A percentile compares a stretch with the other conserved stretches of the same genome.
Evolutionary conservation across 2,797 vertebrate genomes (phyloP).

Genomic region (Coilia nasus): DNA sequence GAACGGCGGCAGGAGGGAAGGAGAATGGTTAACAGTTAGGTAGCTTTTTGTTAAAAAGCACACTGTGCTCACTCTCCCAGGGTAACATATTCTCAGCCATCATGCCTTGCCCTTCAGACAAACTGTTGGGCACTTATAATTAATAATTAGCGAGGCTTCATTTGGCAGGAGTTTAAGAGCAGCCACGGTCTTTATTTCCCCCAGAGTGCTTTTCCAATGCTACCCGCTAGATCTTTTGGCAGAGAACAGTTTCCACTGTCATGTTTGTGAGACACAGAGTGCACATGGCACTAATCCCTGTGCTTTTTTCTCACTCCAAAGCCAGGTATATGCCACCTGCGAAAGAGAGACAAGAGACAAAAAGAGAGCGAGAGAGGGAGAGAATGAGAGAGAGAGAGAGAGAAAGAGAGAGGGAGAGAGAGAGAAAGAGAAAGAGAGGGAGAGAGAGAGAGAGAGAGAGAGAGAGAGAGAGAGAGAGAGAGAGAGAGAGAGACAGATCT

Average conservation of each 20-base stretch:
- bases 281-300: neutral
- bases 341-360: neutral
- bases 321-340: neutral
- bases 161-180: conserved; percentile 47
- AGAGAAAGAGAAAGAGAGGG: too few relatives aligned
- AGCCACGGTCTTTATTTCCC: conserved; percentile 41
- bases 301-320: neutral
- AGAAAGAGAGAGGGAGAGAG: neutral
- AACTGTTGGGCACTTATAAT: conserved; percentile 49
- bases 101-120: conserved; percentile 48
- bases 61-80: conserved; percentile 20
- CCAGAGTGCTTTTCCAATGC: conserved; percentile 31
- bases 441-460: neutral
- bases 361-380: neutral
- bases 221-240: conserved; percentile 38
- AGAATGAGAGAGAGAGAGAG: neutral
- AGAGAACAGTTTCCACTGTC: conserved; percentile 32
- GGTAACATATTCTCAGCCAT: conserved; percentile 46
- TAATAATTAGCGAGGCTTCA: conserved; percentile 54
- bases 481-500: neutral
- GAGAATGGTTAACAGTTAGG: neutral
- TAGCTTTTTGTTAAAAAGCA: conserved; percentile 2
- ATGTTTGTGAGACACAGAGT: conserved; percentile 18
- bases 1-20: neutral
- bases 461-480: neutral